These are phyloP conservation scores for Phortica okadai DNA, from an alignment of 2,888 invertebrate species.

Conservation along the genomic window DNA sequence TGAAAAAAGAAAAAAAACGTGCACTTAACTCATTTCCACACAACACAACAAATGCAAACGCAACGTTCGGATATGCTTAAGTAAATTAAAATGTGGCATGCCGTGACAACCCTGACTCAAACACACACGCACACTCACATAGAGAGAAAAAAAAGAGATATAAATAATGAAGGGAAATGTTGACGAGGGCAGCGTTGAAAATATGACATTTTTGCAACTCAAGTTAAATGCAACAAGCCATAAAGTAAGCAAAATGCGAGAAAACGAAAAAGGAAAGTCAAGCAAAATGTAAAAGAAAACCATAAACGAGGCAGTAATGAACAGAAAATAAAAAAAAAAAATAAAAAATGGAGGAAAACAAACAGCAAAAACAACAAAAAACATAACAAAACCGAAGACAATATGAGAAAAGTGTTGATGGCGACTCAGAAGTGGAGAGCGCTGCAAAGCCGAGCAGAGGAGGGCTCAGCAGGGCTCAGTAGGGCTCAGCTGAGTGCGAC, in stretches of 20 bases:
- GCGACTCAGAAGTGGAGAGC: not conserved
- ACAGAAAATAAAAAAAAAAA: not conserved
- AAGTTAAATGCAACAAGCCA: slow-evolving; percentile 25
- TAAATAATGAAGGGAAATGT: not conserved
- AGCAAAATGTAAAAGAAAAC: slow-evolving; percentile 8
- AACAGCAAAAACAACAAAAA: not conserved
- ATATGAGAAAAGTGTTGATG: not conserved
- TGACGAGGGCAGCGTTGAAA: not conserved
- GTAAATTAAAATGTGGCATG: slow-evolving; percentile 61
- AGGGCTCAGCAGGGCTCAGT: too few species aligned
- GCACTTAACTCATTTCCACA: slow-evolving; percentile 16
- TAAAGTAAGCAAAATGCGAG: slow-evolving; percentile 5
- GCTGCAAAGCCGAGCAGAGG: too few species aligned
- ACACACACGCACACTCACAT: slow-evolving; percentile 9
- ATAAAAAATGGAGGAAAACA: not conserved
- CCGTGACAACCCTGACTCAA: slow-evolving; percentile 55
- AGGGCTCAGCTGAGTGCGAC: too few species aligned
- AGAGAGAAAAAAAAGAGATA: not conserved
- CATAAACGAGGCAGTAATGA: not conserved
- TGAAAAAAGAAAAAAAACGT: not conserved
- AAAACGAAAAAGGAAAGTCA: not conserved
- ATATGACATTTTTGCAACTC: slow-evolving; percentile 9
- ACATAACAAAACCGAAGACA: not conserved
- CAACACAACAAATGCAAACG: not conserved
- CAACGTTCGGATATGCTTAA: slow-evolving; percentile 57